phyloP scores from a whole-genome alignment of 2,888 invertebrate species.

The Volucella inanis region DNA sequence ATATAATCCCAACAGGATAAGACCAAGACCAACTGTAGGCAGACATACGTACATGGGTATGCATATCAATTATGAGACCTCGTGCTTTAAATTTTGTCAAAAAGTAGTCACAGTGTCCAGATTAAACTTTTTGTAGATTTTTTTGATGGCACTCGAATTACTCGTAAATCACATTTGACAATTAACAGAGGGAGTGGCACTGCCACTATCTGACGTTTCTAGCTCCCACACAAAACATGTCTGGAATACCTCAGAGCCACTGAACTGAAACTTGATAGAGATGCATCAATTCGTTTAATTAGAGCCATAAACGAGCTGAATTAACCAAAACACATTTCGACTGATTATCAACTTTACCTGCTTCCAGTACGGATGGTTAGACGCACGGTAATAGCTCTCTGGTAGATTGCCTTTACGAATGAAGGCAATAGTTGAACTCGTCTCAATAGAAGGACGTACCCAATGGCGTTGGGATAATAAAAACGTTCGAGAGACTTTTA shows the following conservation, averaged over 20 bases:
- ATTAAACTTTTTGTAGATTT: too few relatives aligned
- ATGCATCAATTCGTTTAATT: conserved; percentile 69
- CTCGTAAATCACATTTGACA: too few relatives aligned
- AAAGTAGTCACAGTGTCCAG: too few relatives aligned
- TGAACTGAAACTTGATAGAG: conserved; percentile 28
- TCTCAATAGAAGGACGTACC: conserved; percentile 1
- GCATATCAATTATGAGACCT: too few relatives aligned
- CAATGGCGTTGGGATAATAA: conserved; percentile 51
- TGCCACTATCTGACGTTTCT: background rate
- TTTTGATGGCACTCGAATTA: too few relatives aligned
- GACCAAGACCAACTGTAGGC: too few relatives aligned
- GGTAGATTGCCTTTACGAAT: background rate
- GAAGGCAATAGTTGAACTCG: conserved; percentile 17
- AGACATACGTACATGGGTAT: too few relatives aligned
- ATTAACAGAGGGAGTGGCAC: background rate
- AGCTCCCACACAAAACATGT: background rate
- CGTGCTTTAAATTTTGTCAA: too few relatives aligned
- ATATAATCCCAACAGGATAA: too few relatives aligned
- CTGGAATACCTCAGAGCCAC: background rate
- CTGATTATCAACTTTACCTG: conserved; percentile 54
- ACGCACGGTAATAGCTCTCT: conserved; percentile 1
- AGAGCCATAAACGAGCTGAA: conserved; percentile 64
- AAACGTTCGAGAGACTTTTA: conserved; percentile 63
- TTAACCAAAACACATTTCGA: conserved; percentile 67
- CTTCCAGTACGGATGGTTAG: conserved; percentile 20